A percentile compares a stretch with the other conserved stretches of the same genome.
These are phyloP conservation scores for Cladopsammia gracilis DNA, from an alignment of 64 coral and sea anemone species.

Conservation along the genomic window DNA sequence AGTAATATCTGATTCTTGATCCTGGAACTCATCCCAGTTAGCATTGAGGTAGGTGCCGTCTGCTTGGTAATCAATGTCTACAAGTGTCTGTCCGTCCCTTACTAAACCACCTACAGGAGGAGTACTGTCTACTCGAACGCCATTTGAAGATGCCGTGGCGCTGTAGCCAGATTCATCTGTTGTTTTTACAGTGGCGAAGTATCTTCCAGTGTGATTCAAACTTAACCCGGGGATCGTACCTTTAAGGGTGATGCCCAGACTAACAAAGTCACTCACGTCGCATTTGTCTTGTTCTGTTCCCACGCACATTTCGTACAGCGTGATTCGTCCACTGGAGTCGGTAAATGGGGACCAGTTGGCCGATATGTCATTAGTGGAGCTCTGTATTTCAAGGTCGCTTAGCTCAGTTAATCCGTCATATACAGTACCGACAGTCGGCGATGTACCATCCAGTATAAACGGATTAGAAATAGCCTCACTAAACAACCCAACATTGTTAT, in stretches of 20 bases:
- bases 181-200: slow-evolving; percentile 82
- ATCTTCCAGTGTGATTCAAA: slow-evolving; percentile 73
- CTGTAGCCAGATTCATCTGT: slow-evolving; percentile 83
- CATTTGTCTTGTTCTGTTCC: slow-evolving; percentile 66
- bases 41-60: slow-evolving; percentile 77
- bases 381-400: slow-evolving; percentile 53
- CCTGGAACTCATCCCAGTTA: slow-evolving; percentile 87
- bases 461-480: slow-evolving; percentile 50
- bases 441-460: slow-evolving; percentile 38
- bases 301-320: slow-evolving; percentile 65
- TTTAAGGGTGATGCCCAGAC: slow-evolving; percentile 29
- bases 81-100: slow-evolving; percentile 62
- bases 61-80: slow-evolving; percentile 86
- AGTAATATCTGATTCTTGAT: slow-evolving; percentile 79
- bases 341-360: slow-evolving; percentile 81
- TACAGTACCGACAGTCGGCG: slow-evolving; percentile 45
- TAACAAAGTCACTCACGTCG: slow-evolving; percentile 40
- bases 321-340: slow-evolving; percentile 41
- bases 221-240: slow-evolving; percentile 69
- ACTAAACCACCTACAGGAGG: slow-evolving; percentile 62
- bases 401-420: slow-evolving; percentile 37
- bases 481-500: slow-evolving; percentile 64
- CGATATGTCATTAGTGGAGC: slow-evolving; percentile 47
- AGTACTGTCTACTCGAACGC: slow-evolving; percentile 77
- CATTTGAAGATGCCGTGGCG: slow-evolving; percentile 70